Conservation (phyloP, 2,113 vertebrate species). For the Ammodramus savannarum region DNA sequence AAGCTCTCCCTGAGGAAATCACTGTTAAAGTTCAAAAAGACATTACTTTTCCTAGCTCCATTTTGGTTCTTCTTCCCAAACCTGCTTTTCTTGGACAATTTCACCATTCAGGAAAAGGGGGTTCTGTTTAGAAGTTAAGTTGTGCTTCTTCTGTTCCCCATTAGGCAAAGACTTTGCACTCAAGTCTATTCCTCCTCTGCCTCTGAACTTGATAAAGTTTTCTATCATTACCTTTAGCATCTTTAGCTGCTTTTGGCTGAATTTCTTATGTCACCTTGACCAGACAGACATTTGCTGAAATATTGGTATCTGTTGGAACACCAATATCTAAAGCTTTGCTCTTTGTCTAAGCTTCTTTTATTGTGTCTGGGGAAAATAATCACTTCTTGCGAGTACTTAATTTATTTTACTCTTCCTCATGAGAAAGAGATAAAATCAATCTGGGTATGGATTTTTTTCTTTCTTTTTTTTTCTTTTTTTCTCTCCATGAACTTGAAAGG, state of each 20-base stretch:
- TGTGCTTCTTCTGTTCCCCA: neutral
- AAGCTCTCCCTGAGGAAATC: neutral
- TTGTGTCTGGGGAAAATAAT: neutral
- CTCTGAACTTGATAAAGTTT: neutral
- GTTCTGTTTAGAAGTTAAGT: neutral
- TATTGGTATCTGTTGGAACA: neutral
- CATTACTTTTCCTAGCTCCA: neutral
- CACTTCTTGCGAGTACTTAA: neutral
- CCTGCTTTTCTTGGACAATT: neutral
- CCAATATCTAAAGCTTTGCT: neutral
- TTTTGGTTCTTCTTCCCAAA: neutral
- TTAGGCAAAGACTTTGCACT: neutral
- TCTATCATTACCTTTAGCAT: neutral
- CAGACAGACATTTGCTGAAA: neutral
- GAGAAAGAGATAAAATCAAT: conserved; percentile 25
- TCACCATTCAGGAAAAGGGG: neutral
- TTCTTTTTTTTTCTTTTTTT: neutral
- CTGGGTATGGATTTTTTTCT: neutral
- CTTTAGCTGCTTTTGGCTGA: neutral
- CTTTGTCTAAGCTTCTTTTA: neutral
- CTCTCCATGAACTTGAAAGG: neutral
- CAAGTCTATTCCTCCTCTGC: neutral
- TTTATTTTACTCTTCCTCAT: neutral
- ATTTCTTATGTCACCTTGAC: neutral
- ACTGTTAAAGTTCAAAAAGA: neutral